These are phyloP conservation scores for Hyppa rectilinea DNA, from an alignment of 2,888 invertebrate genomes.

Conservation along the genomic window DNA sequence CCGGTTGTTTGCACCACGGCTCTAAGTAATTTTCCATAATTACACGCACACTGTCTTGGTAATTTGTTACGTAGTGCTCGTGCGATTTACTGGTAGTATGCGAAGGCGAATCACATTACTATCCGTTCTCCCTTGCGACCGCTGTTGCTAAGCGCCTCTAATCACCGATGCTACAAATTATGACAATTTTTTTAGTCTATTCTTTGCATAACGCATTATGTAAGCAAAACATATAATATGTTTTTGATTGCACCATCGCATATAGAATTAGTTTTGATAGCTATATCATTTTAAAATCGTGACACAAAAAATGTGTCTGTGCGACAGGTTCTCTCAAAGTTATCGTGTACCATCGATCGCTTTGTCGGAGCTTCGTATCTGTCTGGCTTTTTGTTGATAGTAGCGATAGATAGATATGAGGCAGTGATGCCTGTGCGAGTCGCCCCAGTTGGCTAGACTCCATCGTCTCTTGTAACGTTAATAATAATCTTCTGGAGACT, in stretches of 20 bases:
- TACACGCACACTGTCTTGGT: constrained; percentile 53
- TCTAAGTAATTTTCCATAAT: constrained; percentile 68
- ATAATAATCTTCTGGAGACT: constrained; percentile 60
- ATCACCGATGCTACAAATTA: constrained; percentile 36
- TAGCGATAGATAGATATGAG: constrained; percentile 52
- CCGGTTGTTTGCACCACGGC: constrained; percentile 50
- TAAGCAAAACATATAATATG: constrained; percentile 37
- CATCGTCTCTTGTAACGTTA: constrained; percentile 67
- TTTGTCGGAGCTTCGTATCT: constrained; percentile 41
- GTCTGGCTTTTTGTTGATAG: constrained; percentile 47
- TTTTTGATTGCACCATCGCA: constrained; percentile 49
- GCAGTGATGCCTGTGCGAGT: constrained; percentile 55
- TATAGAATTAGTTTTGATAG: constrained; percentile 11
- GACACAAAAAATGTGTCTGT: constrained; percentile 27
- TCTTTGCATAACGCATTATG: constrained; percentile 45
- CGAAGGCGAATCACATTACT: constrained; percentile 60
- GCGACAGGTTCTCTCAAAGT: constrained; percentile 15
- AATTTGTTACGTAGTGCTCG: constrained; percentile 61
- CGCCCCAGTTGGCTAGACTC: constrained; percentile 77
- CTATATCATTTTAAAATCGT: constrained; percentile 14
- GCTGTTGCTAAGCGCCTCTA: constrained; percentile 56
- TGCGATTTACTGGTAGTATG: constrained; percentile 57
- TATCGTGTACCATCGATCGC: constrained; percentile 45
- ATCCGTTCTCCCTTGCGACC: constrained; percentile 40
- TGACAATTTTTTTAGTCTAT: constrained; percentile 23